Base-by-base conservation (phyloP, 2,113 vertebrate genomes). In the Ictidomys tridecemlineatus region DNA sequence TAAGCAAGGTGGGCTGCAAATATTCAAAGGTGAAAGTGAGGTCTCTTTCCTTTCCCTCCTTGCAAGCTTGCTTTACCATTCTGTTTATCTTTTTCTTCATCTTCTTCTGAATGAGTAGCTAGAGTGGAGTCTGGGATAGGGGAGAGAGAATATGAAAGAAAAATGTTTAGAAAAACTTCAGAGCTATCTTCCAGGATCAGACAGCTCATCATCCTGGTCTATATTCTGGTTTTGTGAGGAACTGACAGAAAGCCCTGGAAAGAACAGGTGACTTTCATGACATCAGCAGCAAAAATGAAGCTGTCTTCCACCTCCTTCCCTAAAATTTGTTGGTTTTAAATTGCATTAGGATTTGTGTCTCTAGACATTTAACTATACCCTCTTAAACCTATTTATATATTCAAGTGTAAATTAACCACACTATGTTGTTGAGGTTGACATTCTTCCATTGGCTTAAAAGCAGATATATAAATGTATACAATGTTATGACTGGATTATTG, bases 381-480 rank as follows among this genome's bases (percentile, higher is more conserved):
- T 84, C 61, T 63, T 72, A 93, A 77, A 51, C 20, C 9, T 86
- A 94, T 48, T 63, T 89, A 89, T 56, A 79, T 85, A 91, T 82
- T 72, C 70, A 89, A 42, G 16, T 63, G 26, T 63, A 63, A 28
- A 63, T 63, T 63, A 28, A 63, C 12, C 78, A 65, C 92, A 72
- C 17, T 72, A 53, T 70, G 34, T 70, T 73, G 30, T 37, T 51
- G 26, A 53, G 42, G 39, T 45, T 95, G 39, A 76, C 63, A 80
- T 12, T 30, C 6, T 79, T 96, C 65, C 37, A 48, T 42, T 78
- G 82, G 22, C 72, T 67, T 67, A 37, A 93, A 89, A 82, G 70
- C 51, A 95, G 17, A 45, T 28, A 58, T 58, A 82, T 58, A 61
- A 93, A 69, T 45, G 39, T 56, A 22, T 70, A 94, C 26, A 92